Percentiles rank a stretch among this genome's conserved stretches.
phyloP scores from a whole-genome alignment of 2,797 vertebrate genomes.

The Garrulus glandarius region DNA sequence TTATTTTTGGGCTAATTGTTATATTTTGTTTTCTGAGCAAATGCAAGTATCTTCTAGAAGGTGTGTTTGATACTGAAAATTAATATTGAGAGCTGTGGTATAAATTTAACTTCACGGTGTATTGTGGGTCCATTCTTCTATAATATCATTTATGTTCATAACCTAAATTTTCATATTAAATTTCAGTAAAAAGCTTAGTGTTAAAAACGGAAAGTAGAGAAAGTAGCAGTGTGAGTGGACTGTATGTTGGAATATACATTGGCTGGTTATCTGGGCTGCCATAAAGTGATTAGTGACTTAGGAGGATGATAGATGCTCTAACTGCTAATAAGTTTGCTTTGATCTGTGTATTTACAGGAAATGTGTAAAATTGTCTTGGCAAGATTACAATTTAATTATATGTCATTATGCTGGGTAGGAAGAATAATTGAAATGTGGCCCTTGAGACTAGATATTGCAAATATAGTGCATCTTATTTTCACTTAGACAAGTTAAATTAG shows the following conservation, averaged over 20 bases:
- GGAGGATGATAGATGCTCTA: constrained; percentile 61
- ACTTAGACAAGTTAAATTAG: constrained; percentile 81
- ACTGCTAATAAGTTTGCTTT: constrained; percentile 69
- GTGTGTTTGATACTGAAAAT: neutral
- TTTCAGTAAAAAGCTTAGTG: neutral
- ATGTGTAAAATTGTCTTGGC: constrained; percentile 73
- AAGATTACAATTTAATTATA: constrained; percentile 76
- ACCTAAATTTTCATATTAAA: neutral
- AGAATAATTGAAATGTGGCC: constrained; percentile 80
- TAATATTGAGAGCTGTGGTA: neutral
- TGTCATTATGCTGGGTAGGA: constrained; percentile 73
- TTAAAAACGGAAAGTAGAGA: constrained; percentile 22
- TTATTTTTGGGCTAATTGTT: neutral
- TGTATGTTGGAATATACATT: constrained; percentile 47
- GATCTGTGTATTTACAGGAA: constrained; percentile 74
- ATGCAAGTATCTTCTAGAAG: neutral
- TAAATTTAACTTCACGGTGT: neutral
- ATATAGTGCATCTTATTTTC: constrained; percentile 77
- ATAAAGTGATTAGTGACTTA: constrained; percentile 59
- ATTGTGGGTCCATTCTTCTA: neutral
- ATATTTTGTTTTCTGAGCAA: neutral
- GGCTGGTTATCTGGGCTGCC: constrained; percentile 44
- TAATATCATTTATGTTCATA: neutral
- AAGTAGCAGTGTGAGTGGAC: neutral
- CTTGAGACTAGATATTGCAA: constrained; percentile 70